These are phyloP conservation scores for Indicator maculatus DNA, from an alignment of 2,113 vertebrate genomes.

Conservation along the genomic window DNA sequence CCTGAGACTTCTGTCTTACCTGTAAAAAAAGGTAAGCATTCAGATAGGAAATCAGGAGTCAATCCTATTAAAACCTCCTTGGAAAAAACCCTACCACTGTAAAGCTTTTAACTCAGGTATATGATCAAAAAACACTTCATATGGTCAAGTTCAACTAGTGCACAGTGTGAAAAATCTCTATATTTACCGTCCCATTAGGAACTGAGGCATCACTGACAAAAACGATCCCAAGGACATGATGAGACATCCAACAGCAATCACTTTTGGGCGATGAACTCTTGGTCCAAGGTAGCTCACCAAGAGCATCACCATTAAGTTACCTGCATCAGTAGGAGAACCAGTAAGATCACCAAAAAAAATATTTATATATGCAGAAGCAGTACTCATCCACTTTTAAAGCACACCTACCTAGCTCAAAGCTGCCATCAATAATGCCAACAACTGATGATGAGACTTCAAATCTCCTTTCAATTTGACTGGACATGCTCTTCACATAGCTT, in stretches of 20 bases:
- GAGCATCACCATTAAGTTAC: slow-evolving; percentile 71
- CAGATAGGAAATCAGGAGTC: neutral
- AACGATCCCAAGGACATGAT: slow-evolving; percentile 68
- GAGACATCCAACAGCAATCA: slow-evolving; percentile 64
- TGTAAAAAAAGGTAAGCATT: neutral
- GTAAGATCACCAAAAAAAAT: neutral
- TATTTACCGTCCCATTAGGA: slow-evolving; percentile 75
- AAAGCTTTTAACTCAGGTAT: neutral
- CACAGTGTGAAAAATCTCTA: neutral
- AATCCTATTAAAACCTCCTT: neutral
- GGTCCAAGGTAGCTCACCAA: slow-evolving; percentile 74
- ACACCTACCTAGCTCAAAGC: slow-evolving; percentile 75
- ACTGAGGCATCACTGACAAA: slow-evolving; percentile 67
- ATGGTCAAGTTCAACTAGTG: neutral
- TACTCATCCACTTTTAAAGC: neutral
- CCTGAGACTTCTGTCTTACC: neutral
- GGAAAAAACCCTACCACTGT: neutral
- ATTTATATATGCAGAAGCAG: neutral
- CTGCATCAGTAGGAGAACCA: slow-evolving; percentile 1
- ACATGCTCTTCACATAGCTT: slow-evolving; percentile 76
- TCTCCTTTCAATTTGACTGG: slow-evolving; percentile 75
- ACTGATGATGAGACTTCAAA: slow-evolving; percentile 75
- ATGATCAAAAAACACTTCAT: neutral
- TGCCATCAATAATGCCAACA: slow-evolving; percentile 73
- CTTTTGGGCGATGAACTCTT: slow-evolving; percentile 69